Evolutionary conservation across 2,888 invertebrate genomes (phyloP).

Genomic region (Caenorhabditis sp.): DNA sequence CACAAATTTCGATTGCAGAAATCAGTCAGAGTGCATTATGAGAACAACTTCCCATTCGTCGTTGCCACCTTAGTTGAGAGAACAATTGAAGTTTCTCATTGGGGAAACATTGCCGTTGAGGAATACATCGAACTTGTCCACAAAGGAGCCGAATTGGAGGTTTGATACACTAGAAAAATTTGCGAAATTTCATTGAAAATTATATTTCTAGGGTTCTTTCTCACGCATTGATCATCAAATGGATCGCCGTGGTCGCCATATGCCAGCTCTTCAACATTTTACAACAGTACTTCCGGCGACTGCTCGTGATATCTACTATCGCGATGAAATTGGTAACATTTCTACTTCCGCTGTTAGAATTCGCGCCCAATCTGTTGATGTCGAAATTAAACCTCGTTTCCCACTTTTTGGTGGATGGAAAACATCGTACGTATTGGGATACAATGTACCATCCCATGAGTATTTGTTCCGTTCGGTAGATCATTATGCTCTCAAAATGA

Average conservation of each 20-base stretch:
- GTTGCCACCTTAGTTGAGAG: conserved; percentile 86
- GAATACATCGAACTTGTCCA: conserved; percentile 91
- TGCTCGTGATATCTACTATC: conserved; percentile 93
- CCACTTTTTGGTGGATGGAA: conserved; percentile 99
- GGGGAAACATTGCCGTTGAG: conserved; percentile 93
- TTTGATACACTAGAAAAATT: conserved; percentile 1
- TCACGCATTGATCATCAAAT: conserved; percentile 96
- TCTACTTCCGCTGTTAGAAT: conserved; percentile 92
- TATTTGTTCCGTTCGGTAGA: conserved; percentile 83
- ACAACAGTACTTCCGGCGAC: conserved; percentile 82
- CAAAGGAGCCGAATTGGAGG: conserved; percentile 87
- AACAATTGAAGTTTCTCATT: conserved; percentile 93
- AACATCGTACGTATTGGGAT: conserved; percentile 93
- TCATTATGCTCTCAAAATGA: conserved; percentile 81
- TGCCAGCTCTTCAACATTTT: conserved; percentile 89
- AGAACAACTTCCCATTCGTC: conserved; percentile 93
- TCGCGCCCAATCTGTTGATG: conserved; percentile 88
- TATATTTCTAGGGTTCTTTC: conserved; percentile 74
- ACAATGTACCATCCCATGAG: conserved; percentile 95
- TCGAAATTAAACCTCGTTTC: conserved; percentile 93
- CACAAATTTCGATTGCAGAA: too few relatives aligned
- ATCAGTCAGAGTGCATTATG: conserved; percentile 81
- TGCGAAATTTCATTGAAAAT: not conserved
- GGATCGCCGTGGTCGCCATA: conserved; percentile 82
- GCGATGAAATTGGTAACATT: conserved; percentile 96